Base-by-base conservation (phyloP, 2,797 vertebrate species). In the Falco cherrug region DNA sequence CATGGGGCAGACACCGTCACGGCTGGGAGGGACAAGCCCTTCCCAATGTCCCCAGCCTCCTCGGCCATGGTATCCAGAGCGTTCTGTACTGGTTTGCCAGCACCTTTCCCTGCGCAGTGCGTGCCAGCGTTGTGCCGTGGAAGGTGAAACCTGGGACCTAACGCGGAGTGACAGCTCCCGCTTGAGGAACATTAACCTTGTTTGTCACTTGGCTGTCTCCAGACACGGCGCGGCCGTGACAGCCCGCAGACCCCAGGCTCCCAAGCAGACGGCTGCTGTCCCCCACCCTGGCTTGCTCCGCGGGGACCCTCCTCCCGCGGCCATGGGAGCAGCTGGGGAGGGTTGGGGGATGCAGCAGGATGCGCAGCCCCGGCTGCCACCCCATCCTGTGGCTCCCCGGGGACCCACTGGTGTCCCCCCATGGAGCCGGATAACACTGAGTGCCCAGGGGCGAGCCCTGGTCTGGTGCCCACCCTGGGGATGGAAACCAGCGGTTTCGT, bases 261-360 rank as follows among this genome's bases (percentile, higher is more conserved):
- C 68, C 4, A 4, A 93, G 48, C 95, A 96, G 95, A 96, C 94
- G 95, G 95, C 71, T 51, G 86, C 90, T 0, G 15, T 63, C 83
- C 77, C 63, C 92, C 1, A 0, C 16, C 35, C 41, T 1, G 5
- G 11, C 51, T 63, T 2, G 5, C 61, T 87, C 84, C 65, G 74
- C 0, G 4, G 67, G 94, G 90, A 95, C 29, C 7, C 47, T 61
- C 67, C 37, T 86, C 67, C 85, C 0, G 10, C 9, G 1, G 81
- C 89, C 63, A 51, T 1, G 1, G 16, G 50, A 93, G 87, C 95
- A 93, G 86, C 90, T 95, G 96, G 82, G 84, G 18, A 76, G 75
- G 63, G 81, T n/a, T 16, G 47, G 61, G 70, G 80, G 95, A 35
- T 5, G 71, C 24, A 43, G 25, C 13, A 25, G 83, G 79, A 43